Conservation (phyloP, 2,113 vertebrate species). For the Petrocephalus microphthalmus region DNA sequence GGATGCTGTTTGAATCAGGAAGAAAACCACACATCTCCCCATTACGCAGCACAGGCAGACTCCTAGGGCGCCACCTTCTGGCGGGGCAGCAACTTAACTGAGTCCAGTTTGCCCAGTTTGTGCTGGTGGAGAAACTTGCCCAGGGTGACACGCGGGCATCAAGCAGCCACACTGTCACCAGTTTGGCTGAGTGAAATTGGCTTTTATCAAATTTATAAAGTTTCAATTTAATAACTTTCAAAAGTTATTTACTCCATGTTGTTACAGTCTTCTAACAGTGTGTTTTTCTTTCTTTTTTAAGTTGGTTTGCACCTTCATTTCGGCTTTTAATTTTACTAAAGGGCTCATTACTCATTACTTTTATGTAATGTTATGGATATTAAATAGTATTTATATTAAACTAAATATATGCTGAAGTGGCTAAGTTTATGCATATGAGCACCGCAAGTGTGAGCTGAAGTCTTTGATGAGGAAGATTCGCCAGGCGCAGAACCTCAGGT, state of each 20-base stretch:
- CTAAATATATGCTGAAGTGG: neutral
- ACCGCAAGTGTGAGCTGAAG: neutral
- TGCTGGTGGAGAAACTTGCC: neutral
- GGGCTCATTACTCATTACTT: too few relatives aligned
- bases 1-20: neutral
- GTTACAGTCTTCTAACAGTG: too few relatives aligned
- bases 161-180: neutral
- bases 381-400: conserved; percentile 6
- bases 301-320: too few relatives aligned
- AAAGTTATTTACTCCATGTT: neutral
- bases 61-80: neutral
- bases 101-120: neutral
- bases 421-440: neutral
- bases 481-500: neutral
- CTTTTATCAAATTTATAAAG: neutral
- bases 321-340: too few relatives aligned
- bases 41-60: neutral
- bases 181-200: neutral
- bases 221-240: neutral
- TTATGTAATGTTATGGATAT: neutral
- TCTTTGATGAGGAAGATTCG: neutral
- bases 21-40: neutral
- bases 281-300: too few relatives aligned
- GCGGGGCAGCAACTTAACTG: neutral
- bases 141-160: neutral